Percentiles rank a stretch among this genome's conserved stretches.
Conservation (phyloP, 2,113 vertebrate genomes). For the Micronycteris hirsuta region DNA sequence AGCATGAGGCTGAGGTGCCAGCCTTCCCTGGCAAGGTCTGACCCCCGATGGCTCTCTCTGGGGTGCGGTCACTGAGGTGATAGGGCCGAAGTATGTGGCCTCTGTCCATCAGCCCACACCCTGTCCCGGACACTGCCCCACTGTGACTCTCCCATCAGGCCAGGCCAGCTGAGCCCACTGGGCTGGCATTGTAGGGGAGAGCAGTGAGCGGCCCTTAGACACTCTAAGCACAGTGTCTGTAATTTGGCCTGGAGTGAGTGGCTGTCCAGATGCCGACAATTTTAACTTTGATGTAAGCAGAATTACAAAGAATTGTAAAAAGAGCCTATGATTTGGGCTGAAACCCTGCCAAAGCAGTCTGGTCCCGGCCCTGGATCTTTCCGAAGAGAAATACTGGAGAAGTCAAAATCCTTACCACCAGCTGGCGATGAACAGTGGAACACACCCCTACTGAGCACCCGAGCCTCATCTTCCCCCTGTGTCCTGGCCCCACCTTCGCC, state of each 20-base stretch:
- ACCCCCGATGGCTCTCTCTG: background rate
- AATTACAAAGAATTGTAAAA: constrained; percentile 55
- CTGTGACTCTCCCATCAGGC: background rate
- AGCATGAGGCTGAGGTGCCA: background rate
- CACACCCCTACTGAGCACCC: background rate
- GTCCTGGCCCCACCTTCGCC: accelerated
- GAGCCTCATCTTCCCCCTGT: background rate
- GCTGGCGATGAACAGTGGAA: background rate
- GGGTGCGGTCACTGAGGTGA: background rate
- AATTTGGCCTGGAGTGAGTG: constrained; percentile 26
- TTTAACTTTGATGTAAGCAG: constrained; percentile 63
- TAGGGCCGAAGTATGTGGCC: background rate
- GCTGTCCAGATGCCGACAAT: constrained; percentile 33
- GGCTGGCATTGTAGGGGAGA: background rate
- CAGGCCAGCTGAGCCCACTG: background rate
- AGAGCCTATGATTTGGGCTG: constrained; percentile 54
- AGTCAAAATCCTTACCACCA: background rate
- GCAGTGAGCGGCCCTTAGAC: background rate
- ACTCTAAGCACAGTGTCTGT: background rate
- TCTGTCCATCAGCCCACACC: background rate
- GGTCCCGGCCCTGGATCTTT: background rate
- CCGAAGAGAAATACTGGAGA: constrained; percentile 17
- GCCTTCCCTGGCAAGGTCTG: background rate
- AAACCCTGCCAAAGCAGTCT: background rate
- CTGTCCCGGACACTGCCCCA: background rate